Percentiles rank a stretch among this genome's conserved stretches.
phyloP scores from a whole-genome alignment of 1,140 invertebrate genomes.

The Magallana gigas region DNA sequence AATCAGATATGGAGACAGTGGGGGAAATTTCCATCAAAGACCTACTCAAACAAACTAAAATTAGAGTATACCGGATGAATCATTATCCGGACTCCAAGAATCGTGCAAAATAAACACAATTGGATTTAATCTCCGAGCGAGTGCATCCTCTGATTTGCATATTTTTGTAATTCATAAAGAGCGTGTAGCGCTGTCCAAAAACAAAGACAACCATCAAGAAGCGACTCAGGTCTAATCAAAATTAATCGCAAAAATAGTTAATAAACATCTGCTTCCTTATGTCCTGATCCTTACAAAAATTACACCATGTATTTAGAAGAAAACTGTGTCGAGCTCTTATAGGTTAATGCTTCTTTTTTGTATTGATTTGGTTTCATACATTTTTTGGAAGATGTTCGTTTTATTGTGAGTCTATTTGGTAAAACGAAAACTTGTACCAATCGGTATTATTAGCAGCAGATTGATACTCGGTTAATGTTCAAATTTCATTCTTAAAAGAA shows the following conservation, averaged over 20 bases:
- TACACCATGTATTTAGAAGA: not conserved
- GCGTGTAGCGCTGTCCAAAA: slow-evolving; percentile 22
- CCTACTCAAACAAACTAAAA: slow-evolving; percentile 27
- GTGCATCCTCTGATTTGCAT: slow-evolving; percentile 9
- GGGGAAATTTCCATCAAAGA: not conserved
- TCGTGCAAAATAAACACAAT: slow-evolving; percentile 38
- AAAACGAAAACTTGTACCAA: not conserved
- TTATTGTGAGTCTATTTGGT: not conserved
- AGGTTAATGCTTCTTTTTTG: not conserved
- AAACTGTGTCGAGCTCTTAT: not conserved
- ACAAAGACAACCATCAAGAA: not conserved
- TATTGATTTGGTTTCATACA: no score
- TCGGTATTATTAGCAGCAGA: not conserved
- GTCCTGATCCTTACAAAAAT: not conserved
- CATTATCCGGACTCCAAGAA: slow-evolving; percentile 9
- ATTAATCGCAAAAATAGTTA: slow-evolving; percentile 11
- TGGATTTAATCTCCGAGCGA: slow-evolving; percentile 20
- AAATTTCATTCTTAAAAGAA: not conserved
- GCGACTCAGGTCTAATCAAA: slow-evolving; percentile 20
- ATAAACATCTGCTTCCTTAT: slow-evolving; percentile 14
- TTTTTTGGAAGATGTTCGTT: not conserved
- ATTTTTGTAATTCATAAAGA: slow-evolving; percentile 31
- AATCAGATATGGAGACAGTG: slow-evolving; percentile 20
- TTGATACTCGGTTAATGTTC: not conserved
- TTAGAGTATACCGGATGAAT: slow-evolving; percentile 35